These are phyloP conservation scores for Sarcophaga variegata DNA, from an alignment of 2,888 invertebrate genomes.

Conservation along the genomic window DNA sequence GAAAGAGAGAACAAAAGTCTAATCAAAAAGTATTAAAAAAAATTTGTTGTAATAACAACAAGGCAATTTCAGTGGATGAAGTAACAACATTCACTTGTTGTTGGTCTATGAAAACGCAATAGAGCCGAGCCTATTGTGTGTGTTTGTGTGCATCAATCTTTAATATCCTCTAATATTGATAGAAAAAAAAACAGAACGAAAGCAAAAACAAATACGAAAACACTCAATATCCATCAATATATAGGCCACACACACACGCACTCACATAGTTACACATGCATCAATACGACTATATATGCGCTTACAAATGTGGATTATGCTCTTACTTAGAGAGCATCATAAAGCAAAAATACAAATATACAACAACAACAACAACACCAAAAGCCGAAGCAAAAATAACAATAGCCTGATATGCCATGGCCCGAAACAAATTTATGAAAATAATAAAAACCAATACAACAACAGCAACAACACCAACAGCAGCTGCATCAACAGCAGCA, in stretches of 20 bases:
- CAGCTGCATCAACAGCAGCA: constrained; percentile 69
- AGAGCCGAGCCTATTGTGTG: background rate
- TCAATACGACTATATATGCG: constrained; percentile 62
- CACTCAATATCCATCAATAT: constrained; percentile 12
- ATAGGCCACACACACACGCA: constrained; percentile 26
- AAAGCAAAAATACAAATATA: constrained; percentile 29
- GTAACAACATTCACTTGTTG: background rate
- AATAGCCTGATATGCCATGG: constrained; percentile 77
- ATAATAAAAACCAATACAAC: constrained; percentile 59
- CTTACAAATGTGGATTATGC: constrained; percentile 74
- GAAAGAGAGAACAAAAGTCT: background rate
- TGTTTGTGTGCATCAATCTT: background rate
- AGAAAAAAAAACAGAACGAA: background rate
- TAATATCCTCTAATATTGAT: too few relatives aligned
- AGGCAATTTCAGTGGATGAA: background rate
- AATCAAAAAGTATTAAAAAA: background rate
- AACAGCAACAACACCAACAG: constrained; percentile 52
- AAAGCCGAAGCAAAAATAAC: constrained; percentile 7
- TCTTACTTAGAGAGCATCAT: constrained; percentile 41
- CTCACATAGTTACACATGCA: constrained; percentile 48
- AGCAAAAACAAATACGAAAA: background rate
- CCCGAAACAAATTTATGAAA: constrained; percentile 71
- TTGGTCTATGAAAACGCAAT: background rate
- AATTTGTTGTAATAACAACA: background rate
- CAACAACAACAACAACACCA: constrained; percentile 33